These are phyloP conservation scores for Melanophora roralis DNA, from an alignment of 2,888 invertebrate genomes.

Conservation along the genomic window DNA sequence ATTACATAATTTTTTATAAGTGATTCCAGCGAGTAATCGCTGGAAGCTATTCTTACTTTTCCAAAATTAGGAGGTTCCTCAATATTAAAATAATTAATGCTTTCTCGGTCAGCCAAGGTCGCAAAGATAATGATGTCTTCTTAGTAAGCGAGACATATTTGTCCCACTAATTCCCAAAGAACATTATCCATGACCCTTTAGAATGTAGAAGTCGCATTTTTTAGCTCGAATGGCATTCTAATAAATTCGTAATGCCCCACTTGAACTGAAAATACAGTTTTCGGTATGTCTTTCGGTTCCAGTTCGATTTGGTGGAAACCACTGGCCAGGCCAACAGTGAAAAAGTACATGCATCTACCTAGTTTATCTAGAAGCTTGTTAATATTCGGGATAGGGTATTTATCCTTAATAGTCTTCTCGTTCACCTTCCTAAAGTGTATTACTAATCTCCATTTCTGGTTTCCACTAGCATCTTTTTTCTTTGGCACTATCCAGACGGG, in stretches of 20 bases:
- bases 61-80: no score
- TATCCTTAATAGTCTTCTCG: neutral
- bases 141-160: neutral
- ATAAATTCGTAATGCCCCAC: constrained; percentile 30
- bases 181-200: neutral
- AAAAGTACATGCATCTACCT: constrained; percentile 20
- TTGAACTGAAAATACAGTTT: constrained; percentile 38
- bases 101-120: constrained; percentile 2
- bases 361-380: constrained; percentile 11
- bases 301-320: constrained; percentile 28
- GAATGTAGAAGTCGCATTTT: constrained; percentile 11
- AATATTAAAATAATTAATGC: neutral
- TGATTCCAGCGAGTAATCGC: constrained; percentile 34
- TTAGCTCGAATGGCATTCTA: constrained; percentile 21
- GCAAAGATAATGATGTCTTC: neutral
- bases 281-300: neutral
- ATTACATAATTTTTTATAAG: constrained; percentile 45
- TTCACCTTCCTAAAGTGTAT: neutral
- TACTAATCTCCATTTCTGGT: constrained; percentile 14
- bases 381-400: constrained; percentile 10
- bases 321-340: neutral
- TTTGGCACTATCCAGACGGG: constrained; percentile 37
- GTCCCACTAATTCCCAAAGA: neutral
- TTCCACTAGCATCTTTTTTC: constrained; percentile 33
- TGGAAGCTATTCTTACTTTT: constrained; percentile 54